Conservation (phyloP, 2,888 invertebrate species). For the Caenorhabditis macrosperma region DNA sequence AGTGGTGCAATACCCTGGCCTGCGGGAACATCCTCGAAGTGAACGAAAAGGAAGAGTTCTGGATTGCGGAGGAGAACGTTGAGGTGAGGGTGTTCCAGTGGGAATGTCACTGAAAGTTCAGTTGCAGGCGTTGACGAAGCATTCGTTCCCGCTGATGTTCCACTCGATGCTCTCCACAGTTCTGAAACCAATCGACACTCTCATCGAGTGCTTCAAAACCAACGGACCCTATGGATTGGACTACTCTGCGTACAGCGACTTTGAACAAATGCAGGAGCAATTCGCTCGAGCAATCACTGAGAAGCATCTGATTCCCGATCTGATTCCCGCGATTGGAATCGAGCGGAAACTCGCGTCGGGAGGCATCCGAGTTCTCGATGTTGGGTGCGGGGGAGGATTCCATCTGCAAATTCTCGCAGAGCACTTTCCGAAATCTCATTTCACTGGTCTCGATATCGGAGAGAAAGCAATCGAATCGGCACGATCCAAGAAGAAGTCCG, state of each 20-base stretch:
- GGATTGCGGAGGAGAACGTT: constrained; percentile 60
- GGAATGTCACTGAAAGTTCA: background rate
- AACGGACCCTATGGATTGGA: constrained; percentile 69
- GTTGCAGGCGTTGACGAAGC: constrained; percentile 38
- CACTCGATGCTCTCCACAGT: constrained; percentile 49
- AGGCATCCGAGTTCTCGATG: constrained; percentile 66
- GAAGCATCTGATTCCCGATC: constrained; percentile 65
- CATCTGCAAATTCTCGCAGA: constrained; percentile 57
- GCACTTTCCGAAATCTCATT: constrained; percentile 67
- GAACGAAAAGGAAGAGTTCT: constrained; percentile 65
- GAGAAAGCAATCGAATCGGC: constrained; percentile 64
- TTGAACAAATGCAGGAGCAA: constrained; percentile 67
- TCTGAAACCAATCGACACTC: constrained; percentile 55
- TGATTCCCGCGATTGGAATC: constrained; percentile 61
- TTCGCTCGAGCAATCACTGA: constrained; percentile 60
- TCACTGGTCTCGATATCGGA: constrained; percentile 72
- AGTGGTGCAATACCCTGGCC: constrained; percentile 67
- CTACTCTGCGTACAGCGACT: constrained; percentile 65
- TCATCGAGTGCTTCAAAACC: constrained; percentile 62
- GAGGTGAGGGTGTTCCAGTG: constrained; percentile 29
- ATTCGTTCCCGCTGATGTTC: constrained; percentile 34
- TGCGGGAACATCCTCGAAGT: constrained; percentile 67
- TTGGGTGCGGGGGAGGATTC: constrained; percentile 55
- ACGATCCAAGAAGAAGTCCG: constrained; percentile 11
- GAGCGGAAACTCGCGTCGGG: constrained; percentile 17